Evolutionary conservation across 1,140 invertebrate species (phyloP).

Genomic region (Capitella teleta): DNA sequence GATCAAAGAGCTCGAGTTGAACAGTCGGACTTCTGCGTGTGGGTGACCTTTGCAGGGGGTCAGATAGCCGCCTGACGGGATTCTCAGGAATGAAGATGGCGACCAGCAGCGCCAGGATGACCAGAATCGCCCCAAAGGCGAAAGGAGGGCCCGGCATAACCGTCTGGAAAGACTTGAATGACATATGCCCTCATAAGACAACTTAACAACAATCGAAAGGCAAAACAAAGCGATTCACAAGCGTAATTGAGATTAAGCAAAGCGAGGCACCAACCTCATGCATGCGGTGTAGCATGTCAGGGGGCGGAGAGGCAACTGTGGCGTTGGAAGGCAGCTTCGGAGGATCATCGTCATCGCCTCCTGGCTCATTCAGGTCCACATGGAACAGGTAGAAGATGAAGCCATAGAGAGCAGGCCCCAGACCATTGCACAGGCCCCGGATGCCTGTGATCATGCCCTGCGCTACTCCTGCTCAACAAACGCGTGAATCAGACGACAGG

Average conservation of each 20-base stretch:
- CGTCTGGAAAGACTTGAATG: constrained; percentile 41
- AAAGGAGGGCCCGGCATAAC: constrained; percentile 98
- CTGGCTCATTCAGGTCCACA: constrained; percentile 81
- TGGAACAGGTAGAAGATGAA: constrained; percentile 98
- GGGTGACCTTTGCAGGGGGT: constrained; percentile 8
- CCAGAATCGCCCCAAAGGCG: constrained; percentile 92
- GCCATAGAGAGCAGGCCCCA: constrained; percentile 92
- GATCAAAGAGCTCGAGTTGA: constrained; percentile 4
- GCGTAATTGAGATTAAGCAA: too few relatives aligned
- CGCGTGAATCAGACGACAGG: too few relatives aligned
- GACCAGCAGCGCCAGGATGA: constrained; percentile 85
- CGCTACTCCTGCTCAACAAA: constrained; percentile 58
- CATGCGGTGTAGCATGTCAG: constrained; percentile 3
- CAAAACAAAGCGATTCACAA: too few relatives aligned
- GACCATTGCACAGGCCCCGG: constrained; percentile 78
- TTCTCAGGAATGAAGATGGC: constrained; percentile 86
- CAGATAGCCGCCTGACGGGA: too few relatives aligned
- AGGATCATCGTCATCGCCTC: constrained; percentile 7
- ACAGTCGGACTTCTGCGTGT: not conserved
- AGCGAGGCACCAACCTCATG: constrained; percentile 4
- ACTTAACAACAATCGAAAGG: too few relatives aligned
- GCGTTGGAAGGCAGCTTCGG: too few relatives aligned
- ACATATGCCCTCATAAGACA: not conserved
- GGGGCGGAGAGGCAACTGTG: not conserved
- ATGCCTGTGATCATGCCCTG: constrained; percentile 91